Percentiles rank a stretch among this genome's conserved stretches.
phyloP scores from a whole-genome alignment of 2,113 vertebrate genomes.

The Pica pica region DNA sequence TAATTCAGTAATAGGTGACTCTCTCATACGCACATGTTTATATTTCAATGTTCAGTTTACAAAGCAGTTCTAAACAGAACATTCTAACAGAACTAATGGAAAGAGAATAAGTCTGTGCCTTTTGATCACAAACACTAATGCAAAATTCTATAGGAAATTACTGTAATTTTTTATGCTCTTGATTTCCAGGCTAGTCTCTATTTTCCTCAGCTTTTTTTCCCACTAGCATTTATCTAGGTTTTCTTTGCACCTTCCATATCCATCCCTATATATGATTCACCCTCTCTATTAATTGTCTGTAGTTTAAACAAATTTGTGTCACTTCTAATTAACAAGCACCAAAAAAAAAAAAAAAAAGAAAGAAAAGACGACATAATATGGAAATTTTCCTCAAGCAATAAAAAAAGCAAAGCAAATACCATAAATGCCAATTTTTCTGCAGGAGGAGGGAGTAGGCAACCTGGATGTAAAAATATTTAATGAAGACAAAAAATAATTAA shows the following conservation, averaged over 20 bases:
- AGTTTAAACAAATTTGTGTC: not conserved
- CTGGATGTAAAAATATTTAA: slow-evolving; percentile 14
- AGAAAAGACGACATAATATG: not conserved
- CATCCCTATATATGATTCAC: not conserved
- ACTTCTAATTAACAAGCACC: not conserved
- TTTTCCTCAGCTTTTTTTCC: not conserved
- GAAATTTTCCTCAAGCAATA: not conserved
- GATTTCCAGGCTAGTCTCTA: not conserved
- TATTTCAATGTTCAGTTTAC: not conserved
- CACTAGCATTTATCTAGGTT: not conserved
- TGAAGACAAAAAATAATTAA: slow-evolving; percentile 15
- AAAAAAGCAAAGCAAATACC: not conserved
- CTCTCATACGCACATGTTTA: not conserved
- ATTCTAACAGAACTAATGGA: not conserved
- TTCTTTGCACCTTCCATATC: not conserved
- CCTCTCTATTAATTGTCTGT: not conserved
- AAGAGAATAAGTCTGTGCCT: not conserved
- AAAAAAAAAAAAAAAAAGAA: not conserved
- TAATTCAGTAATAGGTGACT: not conserved
- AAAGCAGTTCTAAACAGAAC: not conserved
- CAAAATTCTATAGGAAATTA: not conserved
- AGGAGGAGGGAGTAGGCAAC: not conserved
- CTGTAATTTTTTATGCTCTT: not conserved
- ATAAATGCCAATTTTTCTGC: not conserved
- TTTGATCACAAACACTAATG: not conserved